phyloP scores from a whole-genome alignment of 2,797 vertebrate species.

The Pelobates cultripes region DNA sequence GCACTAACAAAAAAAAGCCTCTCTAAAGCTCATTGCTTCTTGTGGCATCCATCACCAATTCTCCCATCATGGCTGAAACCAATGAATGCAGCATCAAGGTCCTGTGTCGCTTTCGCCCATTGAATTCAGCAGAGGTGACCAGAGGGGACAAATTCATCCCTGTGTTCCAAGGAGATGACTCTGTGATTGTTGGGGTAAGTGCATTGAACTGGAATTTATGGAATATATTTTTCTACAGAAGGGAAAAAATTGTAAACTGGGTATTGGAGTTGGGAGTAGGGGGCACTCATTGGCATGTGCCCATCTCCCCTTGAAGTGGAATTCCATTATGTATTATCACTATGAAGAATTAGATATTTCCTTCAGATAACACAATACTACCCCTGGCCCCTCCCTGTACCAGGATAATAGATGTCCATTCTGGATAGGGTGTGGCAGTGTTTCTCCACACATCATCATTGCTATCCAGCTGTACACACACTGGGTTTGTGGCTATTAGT shows the following conservation, averaged over 20 bases:
- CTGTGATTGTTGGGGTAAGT: conserved; percentile 88
- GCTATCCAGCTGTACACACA: not conserved
- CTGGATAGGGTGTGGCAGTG: conserved; percentile 31
- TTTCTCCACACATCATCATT: conserved; percentile 2
- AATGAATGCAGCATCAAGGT: conserved; percentile 95
- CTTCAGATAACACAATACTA: not conserved
- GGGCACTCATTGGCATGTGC: not conserved
- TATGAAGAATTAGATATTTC: not conserved
- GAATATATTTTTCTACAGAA: too few species aligned
- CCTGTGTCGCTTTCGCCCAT: conserved; percentile 90
- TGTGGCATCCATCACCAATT: conserved; percentile 14
- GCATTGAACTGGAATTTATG: not conserved
- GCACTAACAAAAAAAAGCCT: not conserved
- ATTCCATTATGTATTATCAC: not conserved
- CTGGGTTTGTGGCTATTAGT: not conserved
- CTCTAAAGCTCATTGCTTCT: not conserved
- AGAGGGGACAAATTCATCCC: conserved; percentile 93
- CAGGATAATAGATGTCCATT: conserved; percentile 21
- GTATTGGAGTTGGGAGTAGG: not conserved
- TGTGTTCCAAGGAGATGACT: conserved; percentile 87
- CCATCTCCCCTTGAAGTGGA: not conserved
- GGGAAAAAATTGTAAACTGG: too few species aligned
- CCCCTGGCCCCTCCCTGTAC: conserved; percentile 12
- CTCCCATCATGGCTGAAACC: conserved; percentile 83
- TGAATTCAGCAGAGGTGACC: conserved; percentile 87